A percentile compares a stretch with the other conserved stretches of the same genome.
Evolutionary conservation across 2,888 invertebrate genomes (phyloP).

Genomic region (Caenorhabditis afra): DNA sequence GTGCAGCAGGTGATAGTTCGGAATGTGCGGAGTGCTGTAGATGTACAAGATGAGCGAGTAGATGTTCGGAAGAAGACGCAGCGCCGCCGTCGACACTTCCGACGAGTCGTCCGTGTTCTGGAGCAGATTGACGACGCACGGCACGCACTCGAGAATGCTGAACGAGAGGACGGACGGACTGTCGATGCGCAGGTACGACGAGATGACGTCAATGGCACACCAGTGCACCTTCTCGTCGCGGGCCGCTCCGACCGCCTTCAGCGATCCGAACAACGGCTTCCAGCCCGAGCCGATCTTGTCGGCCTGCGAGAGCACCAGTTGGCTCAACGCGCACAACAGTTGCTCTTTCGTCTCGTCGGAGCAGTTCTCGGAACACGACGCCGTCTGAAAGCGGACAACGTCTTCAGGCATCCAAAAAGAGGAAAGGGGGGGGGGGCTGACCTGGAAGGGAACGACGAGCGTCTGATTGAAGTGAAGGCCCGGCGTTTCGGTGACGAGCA

Average conservation of each 20-base stretch:
- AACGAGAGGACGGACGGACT: constrained; percentile 86
- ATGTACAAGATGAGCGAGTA: constrained; percentile 67
- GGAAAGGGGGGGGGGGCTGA: too few relatives aligned
- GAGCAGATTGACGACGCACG: constrained; percentile 73
- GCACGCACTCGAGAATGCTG: constrained; percentile 72
- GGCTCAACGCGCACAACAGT: constrained; percentile 95
- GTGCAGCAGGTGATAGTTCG: constrained; percentile 69
- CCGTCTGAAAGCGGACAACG: constrained; percentile 30
- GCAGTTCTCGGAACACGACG: constrained; percentile 89
- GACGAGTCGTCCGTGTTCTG: constrained; percentile 60
- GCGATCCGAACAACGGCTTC: constrained; percentile 94
- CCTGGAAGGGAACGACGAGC: constrained; percentile 71
- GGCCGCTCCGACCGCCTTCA: constrained; percentile 87
- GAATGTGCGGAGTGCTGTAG: constrained; percentile 68
- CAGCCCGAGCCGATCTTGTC: constrained; percentile 83
- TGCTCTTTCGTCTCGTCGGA: constrained; percentile 92
- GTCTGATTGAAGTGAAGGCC: constrained; percentile 74
- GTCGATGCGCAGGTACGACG: constrained; percentile 93
- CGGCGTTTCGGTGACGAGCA: constrained; percentile 60
- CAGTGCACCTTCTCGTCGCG: constrained; percentile 71
- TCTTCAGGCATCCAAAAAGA: too few relatives aligned
- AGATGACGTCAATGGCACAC: constrained; percentile 88
- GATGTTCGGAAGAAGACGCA: constrained; percentile 64
- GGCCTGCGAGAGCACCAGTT: constrained; percentile 92
- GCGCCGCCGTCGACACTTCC: constrained; percentile 58